These are phyloP conservation scores for Frankliniella fusca DNA, from an alignment of 2,888 invertebrate species.

Conservation along the genomic window DNA sequence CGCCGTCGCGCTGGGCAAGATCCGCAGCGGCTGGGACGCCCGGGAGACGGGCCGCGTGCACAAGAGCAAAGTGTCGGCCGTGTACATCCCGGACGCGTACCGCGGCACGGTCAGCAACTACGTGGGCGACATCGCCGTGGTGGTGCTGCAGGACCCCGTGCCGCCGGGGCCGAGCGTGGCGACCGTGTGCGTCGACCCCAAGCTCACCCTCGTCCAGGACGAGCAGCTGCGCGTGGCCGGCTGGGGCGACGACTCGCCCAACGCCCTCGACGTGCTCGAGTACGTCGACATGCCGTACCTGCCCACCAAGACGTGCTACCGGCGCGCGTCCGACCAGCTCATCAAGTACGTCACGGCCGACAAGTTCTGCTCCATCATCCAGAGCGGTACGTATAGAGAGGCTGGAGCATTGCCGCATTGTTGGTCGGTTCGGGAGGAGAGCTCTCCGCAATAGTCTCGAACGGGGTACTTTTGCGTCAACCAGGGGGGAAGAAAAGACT, in stretches of 20 bases:
- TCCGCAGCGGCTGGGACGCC: background rate
- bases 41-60: background rate
- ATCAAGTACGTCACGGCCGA: constrained; percentile 11
- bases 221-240: background rate
- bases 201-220: background rate
- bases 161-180: background rate
- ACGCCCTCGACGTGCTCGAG: constrained; percentile 5
- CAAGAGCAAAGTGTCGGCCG: constrained; percentile 16
- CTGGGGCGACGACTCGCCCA: background rate
- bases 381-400: background rate
- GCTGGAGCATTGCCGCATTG: no score
- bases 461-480: no score
- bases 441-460: no score
- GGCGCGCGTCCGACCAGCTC: background rate
- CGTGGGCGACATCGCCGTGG: constrained; percentile 9
- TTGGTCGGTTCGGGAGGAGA: background rate
- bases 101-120: constrained; percentile 14
- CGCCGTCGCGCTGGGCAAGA: constrained; percentile 6
- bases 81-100: background rate
- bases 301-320: constrained; percentile 24
- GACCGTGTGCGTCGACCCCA: constrained; percentile 1
- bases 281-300: constrained; percentile 13
- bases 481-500: no score
- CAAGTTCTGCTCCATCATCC: constrained; percentile 19
- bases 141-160: constrained; percentile 2